Conservation (phyloP, 2,797 vertebrate species). For the Spinibarbus caldwelli region DNA sequence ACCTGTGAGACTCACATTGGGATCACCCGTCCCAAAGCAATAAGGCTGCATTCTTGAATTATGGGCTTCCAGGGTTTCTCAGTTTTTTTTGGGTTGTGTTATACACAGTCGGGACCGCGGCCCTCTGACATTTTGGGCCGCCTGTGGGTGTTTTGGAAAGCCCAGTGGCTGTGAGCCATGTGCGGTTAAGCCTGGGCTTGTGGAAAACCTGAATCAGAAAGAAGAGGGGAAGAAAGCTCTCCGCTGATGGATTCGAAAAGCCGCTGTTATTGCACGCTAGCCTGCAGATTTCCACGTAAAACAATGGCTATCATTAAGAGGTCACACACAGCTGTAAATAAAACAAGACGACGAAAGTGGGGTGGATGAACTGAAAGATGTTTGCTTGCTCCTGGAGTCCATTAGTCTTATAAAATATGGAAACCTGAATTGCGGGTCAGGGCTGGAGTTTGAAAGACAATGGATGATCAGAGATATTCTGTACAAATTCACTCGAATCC, state of each 20-base stretch:
- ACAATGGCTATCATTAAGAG: slow-evolving; percentile 69
- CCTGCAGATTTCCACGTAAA: slow-evolving; percentile 66
- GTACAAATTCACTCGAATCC: slow-evolving; percentile 57
- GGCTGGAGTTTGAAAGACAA: slow-evolving; percentile 62
- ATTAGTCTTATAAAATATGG: slow-evolving; percentile 83
- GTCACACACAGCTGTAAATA: slow-evolving; percentile 75
- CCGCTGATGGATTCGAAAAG: slow-evolving; percentile 51
- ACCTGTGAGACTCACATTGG: background rate
- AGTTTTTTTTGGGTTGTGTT: slow-evolving; percentile 58
- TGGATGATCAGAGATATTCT: slow-evolving; percentile 59
- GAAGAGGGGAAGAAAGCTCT: slow-evolving; percentile 23
- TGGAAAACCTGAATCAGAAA: slow-evolving; percentile 67
- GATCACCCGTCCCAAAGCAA: slow-evolving; percentile 10
- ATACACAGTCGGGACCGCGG: slow-evolving; percentile 63
- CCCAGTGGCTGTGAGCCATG: slow-evolving; percentile 39
- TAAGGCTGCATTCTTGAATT: slow-evolving; percentile 24
- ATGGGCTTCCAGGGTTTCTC: slow-evolving; percentile 37
- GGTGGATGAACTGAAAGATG: slow-evolving; percentile 66
- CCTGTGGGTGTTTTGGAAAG: slow-evolving; percentile 68
- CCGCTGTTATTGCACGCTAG: slow-evolving; percentile 39
- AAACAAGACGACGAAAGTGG: slow-evolving; percentile 59
- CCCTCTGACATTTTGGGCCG: slow-evolving; percentile 65
- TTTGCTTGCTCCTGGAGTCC: slow-evolving; percentile 66
- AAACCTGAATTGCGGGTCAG: slow-evolving; percentile 63
- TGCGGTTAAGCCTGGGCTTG: slow-evolving; percentile 39